Percentiles rank a stretch among this genome's conserved stretches.
These are phyloP conservation scores for Eidolon helvum DNA, from an alignment of 2,113 vertebrate genomes.

Conservation along the genomic window DNA sequence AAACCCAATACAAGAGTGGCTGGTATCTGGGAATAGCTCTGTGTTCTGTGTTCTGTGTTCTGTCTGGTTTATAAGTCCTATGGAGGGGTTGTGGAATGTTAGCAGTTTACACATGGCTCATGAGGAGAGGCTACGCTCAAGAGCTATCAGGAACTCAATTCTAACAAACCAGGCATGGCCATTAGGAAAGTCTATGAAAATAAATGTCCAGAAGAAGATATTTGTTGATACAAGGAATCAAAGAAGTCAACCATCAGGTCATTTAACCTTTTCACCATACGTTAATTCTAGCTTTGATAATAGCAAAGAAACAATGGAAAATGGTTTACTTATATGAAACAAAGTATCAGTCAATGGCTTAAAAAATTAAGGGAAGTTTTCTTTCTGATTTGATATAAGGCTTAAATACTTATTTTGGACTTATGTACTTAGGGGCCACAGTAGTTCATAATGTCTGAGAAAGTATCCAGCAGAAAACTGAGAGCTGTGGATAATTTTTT, in stretches of 20 bases:
- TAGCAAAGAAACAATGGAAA: background rate
- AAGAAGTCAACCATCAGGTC: slow-evolving; percentile 23
- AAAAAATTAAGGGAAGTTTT: background rate
- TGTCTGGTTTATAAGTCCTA: slow-evolving; percentile 50
- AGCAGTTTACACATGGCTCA: slow-evolving; percentile 45
- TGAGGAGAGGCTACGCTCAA: background rate
- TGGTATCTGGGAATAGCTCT: slow-evolving; percentile 31
- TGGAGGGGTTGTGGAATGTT: slow-evolving; percentile 38
- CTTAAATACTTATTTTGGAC: slow-evolving; percentile 3
- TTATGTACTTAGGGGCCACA: background rate
- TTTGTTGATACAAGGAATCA: slow-evolving; percentile 19
- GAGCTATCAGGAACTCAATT: background rate
- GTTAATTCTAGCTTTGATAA: slow-evolving; percentile 23
- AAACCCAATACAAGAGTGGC: background rate
- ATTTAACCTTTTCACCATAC: background rate
- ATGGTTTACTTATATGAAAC: background rate
- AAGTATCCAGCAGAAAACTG: background rate
- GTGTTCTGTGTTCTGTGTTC: background rate
- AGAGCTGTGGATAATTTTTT: background rate
- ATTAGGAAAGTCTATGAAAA: slow-evolving; percentile 18
- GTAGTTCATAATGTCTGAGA: background rate
- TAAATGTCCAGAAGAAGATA: slow-evolving; percentile 24
- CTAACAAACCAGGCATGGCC: background rate
- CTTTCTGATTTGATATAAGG: background rate
- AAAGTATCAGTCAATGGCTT: slow-evolving; percentile 9